Evolutionary conservation across 2,113 vertebrate genomes (phyloP).

Genomic region (Falcunculus frontatus): DNA sequence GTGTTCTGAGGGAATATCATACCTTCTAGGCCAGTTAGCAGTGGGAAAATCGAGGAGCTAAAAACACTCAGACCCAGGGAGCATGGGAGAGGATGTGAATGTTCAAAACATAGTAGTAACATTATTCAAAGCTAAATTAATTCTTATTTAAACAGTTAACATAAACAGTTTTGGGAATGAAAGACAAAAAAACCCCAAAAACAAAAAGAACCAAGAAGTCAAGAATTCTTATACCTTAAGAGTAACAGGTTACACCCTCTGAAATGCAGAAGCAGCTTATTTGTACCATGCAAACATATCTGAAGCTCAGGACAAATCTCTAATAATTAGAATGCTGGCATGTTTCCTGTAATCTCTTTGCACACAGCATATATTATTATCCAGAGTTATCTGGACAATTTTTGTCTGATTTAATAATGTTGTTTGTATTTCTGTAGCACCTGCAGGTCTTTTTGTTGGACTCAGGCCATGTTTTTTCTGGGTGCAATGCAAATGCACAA

Average conservation of each 20-base stretch:
- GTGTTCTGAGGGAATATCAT: neutral
- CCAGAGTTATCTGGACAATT: neutral
- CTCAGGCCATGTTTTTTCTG: neutral
- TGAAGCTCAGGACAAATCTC: neutral
- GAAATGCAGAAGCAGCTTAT: neutral
- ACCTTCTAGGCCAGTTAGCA: neutral
- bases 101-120: neutral
- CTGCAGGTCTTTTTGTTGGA: neutral
- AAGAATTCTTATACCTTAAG: neutral
- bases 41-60: neutral
- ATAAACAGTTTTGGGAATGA: neutral
- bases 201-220: neutral
- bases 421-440: neutral
- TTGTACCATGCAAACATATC: neutral
- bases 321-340: neutral
- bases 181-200: neutral
- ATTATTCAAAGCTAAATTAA: neutral
- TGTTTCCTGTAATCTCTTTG: neutral
- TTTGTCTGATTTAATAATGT: neutral
- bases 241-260: neutral
- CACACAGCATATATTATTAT: neutral
- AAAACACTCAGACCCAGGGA: neutral
- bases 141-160: neutral
- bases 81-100: neutral
- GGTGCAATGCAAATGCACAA: neutral